Base-by-base conservation (phyloP, 2,113 vertebrate species). In the Chaetodon auriga region DNA sequence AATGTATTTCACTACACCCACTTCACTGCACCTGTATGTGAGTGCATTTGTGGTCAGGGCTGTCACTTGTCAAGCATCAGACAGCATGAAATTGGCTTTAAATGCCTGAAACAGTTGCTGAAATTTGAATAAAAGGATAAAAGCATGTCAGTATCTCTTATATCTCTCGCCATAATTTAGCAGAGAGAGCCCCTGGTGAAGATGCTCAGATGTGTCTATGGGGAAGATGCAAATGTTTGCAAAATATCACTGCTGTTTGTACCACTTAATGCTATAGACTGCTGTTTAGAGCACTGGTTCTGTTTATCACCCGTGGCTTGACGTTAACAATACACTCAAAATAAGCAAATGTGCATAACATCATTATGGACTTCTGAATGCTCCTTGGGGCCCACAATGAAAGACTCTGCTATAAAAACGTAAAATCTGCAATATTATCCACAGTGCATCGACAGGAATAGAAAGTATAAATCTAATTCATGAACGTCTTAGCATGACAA, bases 401-500 rank as follows among this genome's bases (percentile, higher is more conserved):
- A 53, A 73, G 10, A 79, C 54, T 25, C 43, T 12, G 14, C 13
- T 41, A 55, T 16, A 19, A 75, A 70, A 18, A n/a, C 25, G n/a
- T 36, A 3, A 61, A 54, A 18, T 30, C 45, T 53, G 46, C 21
- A 19, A 4, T 15, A 5, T n/a, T 16, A 46, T 61, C 7, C 14
- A 23, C 19, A 45, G 23, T 2, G 18, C 15, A 66, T 74, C 14
- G 45, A 19, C 15, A 60, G 19, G 23, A 70, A 18, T 6, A 43
- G 25, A 71, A 48, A 45, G n/a, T 49, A 71, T 63, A 75, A 41
- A 68, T 79, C 63, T 65, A 61, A 86, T 69, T 68, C 65, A 77
- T n/a, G 41, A 48, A 38, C 69, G 46, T 75, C 65, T 83, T 72
- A 75, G 73, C 72, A 74, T 84, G 87, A 89, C 80, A 89, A 82